Evolutionary conservation across 2,797 vertebrate species (phyloP).

Genomic region (Xenopus petersii): DNA sequence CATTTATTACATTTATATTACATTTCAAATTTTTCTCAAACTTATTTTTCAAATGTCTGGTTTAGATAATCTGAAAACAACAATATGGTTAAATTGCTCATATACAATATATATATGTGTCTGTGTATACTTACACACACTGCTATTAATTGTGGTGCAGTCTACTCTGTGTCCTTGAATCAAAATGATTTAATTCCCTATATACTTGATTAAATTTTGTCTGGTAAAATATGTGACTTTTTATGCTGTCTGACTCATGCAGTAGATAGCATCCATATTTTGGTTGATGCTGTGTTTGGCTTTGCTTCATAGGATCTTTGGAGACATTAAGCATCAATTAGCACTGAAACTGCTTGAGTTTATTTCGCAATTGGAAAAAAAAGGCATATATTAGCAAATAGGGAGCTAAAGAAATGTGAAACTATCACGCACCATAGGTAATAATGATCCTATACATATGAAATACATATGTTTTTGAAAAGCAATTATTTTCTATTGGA

Average conservation of each 20-base stretch:
- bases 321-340: slow-evolving; percentile 26
- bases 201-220: no score
- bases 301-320: slow-evolving; percentile 11
- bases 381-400: slow-evolving; percentile 3
- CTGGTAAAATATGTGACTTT: no score
- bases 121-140: no score
- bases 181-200: no score
- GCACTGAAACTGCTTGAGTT: slow-evolving; percentile 6
- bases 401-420: slow-evolving; percentile 15
- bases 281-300: slow-evolving; percentile 2
- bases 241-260: not conserved
- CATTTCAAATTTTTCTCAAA: no score
- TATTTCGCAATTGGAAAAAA: not conserved
- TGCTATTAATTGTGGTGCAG: no score
- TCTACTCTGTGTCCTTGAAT: no score
- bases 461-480: not conserved
- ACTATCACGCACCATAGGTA: slow-evolving; percentile 5
- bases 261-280: not conserved
- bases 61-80: no score
- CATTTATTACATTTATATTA: no score
- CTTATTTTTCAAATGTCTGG: no score
- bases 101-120: no score
- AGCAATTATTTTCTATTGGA: slow-evolving; percentile 7
- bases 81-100: no score
- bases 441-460: slow-evolving; percentile 5